Conservation (phyloP, 2,113 vertebrate genomes). For the Psittacus erithacus region DNA sequence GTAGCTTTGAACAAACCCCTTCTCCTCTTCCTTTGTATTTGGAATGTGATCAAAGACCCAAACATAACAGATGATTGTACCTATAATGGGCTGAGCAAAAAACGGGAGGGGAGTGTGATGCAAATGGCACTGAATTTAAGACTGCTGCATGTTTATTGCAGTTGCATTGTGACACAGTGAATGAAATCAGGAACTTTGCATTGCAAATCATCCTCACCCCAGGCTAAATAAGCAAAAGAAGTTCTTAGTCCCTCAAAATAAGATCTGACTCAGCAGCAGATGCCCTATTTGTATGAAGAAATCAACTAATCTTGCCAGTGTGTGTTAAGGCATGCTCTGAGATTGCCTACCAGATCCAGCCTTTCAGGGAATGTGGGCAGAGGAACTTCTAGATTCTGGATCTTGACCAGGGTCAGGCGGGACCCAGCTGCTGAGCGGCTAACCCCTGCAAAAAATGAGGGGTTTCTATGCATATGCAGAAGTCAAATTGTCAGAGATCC, state of each 20-base stretch:
- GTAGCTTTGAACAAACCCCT: background rate
- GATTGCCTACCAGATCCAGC: conserved; percentile 57
- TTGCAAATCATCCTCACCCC: background rate
- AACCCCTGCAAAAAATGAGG: conserved; percentile 55
- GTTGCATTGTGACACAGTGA: background rate
- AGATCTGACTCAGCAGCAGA: background rate
- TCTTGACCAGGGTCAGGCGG: conserved; percentile 27
- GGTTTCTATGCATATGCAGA: background rate
- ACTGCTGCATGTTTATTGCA: background rate
- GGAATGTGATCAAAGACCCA: background rate
- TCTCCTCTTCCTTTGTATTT: background rate
- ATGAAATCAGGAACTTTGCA: background rate
- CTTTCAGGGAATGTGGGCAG: conserved; percentile 43
- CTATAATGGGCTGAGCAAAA: background rate
- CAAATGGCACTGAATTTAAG: background rate
- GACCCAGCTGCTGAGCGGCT: conserved; percentile 48
- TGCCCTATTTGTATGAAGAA: background rate
- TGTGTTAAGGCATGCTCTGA: background rate
- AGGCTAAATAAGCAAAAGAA: background rate
- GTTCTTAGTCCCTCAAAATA: background rate
- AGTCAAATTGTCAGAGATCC: background rate
- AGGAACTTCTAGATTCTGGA: conserved; percentile 58
- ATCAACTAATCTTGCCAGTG: background rate
- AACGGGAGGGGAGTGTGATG: background rate
- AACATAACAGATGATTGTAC: background rate